A percentile compares a stretch with the other conserved stretches of the same genome.
Conservation (phyloP, 2,113 vertebrate species). For the Gallinago paraguaiae region DNA sequence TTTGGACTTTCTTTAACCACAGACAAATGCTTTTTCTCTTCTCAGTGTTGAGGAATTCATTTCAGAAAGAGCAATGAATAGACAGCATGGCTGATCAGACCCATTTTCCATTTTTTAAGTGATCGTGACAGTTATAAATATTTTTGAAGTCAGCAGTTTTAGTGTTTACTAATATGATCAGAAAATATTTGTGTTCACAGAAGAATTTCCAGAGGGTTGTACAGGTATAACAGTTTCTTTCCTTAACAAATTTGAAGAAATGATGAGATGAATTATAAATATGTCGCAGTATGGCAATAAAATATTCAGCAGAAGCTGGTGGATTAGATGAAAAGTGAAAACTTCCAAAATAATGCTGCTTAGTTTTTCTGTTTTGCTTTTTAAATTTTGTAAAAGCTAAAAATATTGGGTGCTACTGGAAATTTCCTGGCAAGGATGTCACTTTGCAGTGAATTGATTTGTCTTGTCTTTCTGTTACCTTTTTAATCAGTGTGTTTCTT, state of each 20-base stretch:
- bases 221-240: background rate
- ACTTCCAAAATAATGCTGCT: constrained; percentile 15
- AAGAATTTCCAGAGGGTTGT: background rate
- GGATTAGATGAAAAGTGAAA: constrained; percentile 37
- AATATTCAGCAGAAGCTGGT: constrained; percentile 43
- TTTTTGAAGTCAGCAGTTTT: background rate
- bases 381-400: constrained; percentile 11
- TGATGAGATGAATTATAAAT: constrained; percentile 46
- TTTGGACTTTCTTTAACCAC: constrained; percentile 56
- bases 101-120: background rate
- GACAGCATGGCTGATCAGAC: background rate
- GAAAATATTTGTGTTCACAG: background rate
- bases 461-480: constrained; percentile 9
- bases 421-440: constrained; percentile 10
- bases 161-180: background rate
- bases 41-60: constrained; percentile 6
- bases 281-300: constrained; percentile 21
- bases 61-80: constrained; percentile 8
- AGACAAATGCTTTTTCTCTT: constrained; percentile 54
- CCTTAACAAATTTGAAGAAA: constrained; percentile 21
- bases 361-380: constrained; percentile 20
- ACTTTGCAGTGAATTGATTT: constrained; percentile 11
- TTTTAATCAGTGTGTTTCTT: background rate
- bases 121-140: background rate
- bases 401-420: constrained; percentile 10